A percentile compares a stretch with the other conserved stretches of the same genome.
phyloP scores from a whole-genome alignment of 2,797 vertebrate genomes.

The Sorex maritimensis region DNA sequence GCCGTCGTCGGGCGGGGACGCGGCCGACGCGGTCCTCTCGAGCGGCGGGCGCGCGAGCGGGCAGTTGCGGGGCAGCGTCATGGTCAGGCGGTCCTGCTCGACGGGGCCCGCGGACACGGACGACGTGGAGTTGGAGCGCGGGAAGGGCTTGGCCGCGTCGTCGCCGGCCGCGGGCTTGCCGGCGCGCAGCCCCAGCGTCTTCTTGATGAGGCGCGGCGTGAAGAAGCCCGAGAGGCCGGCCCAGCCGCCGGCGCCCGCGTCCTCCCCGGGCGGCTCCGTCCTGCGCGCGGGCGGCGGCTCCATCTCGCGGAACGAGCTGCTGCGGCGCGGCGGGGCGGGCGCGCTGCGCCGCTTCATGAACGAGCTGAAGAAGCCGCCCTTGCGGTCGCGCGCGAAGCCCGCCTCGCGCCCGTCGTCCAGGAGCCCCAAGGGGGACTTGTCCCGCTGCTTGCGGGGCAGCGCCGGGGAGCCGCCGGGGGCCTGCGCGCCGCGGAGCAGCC shows the following conservation, averaged over 20 bases:
- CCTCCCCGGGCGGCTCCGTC: slow-evolving; percentile 51
- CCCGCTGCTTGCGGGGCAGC: slow-evolving; percentile 97
- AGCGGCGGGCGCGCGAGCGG: slow-evolving; percentile 95
- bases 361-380: slow-evolving; percentile 99
- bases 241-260: slow-evolving; percentile 94
- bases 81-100: slow-evolving; percentile 96
- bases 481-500: slow-evolving; percentile 91
- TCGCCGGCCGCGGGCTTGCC: slow-evolving; percentile 95
- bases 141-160: slow-evolving; percentile 95
- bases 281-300: slow-evolving; percentile 93
- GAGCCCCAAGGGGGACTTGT: slow-evolving; percentile 97
- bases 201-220: slow-evolving; percentile 99
- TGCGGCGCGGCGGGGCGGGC: slow-evolving; percentile 97
- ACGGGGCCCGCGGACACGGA: slow-evolving; percentile 98
- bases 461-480: slow-evolving; percentile 94
- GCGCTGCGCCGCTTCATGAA: slow-evolving; percentile 99
- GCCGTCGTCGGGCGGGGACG: slow-evolving; percentile 93
- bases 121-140: slow-evolving; percentile 99
- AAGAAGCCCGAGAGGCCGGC: slow-evolving; percentile 98
- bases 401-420: slow-evolving; percentile 96
- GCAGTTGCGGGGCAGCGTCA: slow-evolving; percentile 95
- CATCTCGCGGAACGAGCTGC: slow-evolving; percentile 99
- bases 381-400: slow-evolving; percentile 97
- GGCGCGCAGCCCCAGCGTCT: slow-evolving; percentile 97
- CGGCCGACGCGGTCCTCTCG: slow-evolving; percentile 94